Conservation (phyloP, 2,797 vertebrate species). For the Lerista edwardsae region DNA sequence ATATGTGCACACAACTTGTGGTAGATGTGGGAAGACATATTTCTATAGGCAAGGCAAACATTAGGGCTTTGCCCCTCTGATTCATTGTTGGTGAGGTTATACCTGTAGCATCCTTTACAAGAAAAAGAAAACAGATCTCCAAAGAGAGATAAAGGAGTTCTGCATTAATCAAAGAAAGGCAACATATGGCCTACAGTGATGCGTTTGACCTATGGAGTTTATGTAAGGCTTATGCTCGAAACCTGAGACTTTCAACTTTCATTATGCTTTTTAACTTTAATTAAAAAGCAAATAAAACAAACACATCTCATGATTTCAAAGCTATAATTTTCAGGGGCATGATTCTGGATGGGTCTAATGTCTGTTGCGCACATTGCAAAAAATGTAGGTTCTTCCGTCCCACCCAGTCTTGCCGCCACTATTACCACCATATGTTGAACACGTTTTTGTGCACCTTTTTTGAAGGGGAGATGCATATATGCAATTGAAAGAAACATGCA, state of each 20-base stretch:
- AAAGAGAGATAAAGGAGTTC: not conserved
- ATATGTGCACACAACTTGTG: not conserved
- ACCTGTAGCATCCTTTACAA: not conserved
- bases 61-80: not conserved
- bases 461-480: not conserved
- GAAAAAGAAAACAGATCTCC: not conserved
- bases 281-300: not conserved
- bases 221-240: not conserved
- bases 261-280: not conserved
- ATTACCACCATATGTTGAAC: not conserved
- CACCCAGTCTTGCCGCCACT: not conserved
- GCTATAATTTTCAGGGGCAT: not conserved
- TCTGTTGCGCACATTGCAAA: not conserved
- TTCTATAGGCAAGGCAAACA: not conserved
- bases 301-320: not conserved
- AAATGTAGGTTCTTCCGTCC: not conserved
- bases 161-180: not conserved
- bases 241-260: not conserved
- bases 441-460: not conserved
- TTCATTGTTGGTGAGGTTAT: not conserved
- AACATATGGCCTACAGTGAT: not conserved
- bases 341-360: not conserved
- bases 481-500: not conserved
- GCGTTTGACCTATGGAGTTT: not conserved
- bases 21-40: not conserved